Conservation (phyloP, 37 sponge, comb jelly and placozoan species). For the Spongilla lacustris region DNA sequence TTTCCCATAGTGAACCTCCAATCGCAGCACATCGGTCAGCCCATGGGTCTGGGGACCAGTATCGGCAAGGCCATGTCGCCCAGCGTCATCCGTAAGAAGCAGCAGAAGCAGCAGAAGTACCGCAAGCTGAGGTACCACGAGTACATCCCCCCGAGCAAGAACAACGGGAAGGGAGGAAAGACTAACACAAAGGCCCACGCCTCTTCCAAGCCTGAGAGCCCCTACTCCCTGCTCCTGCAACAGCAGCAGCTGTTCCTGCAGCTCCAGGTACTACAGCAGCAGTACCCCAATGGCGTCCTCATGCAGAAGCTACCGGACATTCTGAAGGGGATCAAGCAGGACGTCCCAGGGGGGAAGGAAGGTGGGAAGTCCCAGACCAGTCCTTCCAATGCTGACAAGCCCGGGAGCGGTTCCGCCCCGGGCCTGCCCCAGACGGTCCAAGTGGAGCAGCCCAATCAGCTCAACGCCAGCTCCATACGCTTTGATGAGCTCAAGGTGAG, state of each 20-base stretch:
- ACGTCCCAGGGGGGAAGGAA: conserved; percentile 8
- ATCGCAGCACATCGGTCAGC: too few relatives aligned
- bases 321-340: conserved; percentile 35
- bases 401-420: neutral
- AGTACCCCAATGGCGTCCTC: conserved; percentile 74
- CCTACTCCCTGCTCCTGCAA: conserved; percentile 72
- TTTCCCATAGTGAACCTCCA: neutral
- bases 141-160: conserved; percentile 75
- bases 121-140: conserved; percentile 77
- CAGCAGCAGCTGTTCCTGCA: conserved; percentile 92
- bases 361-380: neutral
- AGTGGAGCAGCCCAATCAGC: conserved; percentile 65
- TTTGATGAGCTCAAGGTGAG: conserved; percentile 83
- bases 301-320: conserved; percentile 80
- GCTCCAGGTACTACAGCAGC: conserved; percentile 84
- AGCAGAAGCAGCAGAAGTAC: conserved; percentile 54
- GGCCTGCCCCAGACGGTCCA: conserved; percentile 40
- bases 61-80: conserved; percentile 50
- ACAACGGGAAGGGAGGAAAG: conserved; percentile 70
- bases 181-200: conserved; percentile 32
- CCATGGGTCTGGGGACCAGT: neutral
- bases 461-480: conserved; percentile 29
- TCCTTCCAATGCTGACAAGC: neutral
- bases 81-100: conserved; percentile 46
- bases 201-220: conserved; percentile 58